Percentiles rank a stretch among this genome's conserved stretches.
Conservation (phyloP, 1,140 invertebrate genomes). For the Aradophagus sp. region DNA sequence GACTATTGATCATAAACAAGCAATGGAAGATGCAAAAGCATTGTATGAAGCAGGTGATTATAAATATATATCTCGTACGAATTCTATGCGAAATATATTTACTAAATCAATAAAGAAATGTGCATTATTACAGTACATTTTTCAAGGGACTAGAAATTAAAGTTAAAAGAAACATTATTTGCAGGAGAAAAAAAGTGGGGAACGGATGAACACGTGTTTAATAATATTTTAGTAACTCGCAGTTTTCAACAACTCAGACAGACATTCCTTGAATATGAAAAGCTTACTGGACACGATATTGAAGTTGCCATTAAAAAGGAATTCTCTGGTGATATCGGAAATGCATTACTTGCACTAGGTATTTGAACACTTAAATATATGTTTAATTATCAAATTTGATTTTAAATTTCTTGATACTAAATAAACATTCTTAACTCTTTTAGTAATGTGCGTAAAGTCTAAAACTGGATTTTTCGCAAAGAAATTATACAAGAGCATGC, state of each 20-base stretch:
- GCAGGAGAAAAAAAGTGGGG: slow-evolving; percentile 79
- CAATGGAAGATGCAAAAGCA: slow-evolving; percentile 76
- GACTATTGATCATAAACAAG: slow-evolving; percentile 74
- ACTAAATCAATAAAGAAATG: too few species aligned
- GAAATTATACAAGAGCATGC: slow-evolving; percentile 91
- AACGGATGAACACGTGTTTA: slow-evolving; percentile 83
- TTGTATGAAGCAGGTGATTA: slow-evolving; percentile 78
- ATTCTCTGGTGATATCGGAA: slow-evolving; percentile 81
- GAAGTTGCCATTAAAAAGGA: slow-evolving; percentile 82
- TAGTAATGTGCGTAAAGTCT: slow-evolving; percentile 92
- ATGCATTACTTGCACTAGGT: slow-evolving; percentile 81
- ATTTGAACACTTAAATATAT: slow-evolving; percentile 23
- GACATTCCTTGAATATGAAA: slow-evolving; percentile 79
- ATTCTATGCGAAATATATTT: too few species aligned
- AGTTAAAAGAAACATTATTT: slow-evolving; percentile 1
- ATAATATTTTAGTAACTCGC: slow-evolving; percentile 78
- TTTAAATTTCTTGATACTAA: not conserved
- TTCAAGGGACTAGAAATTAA: too few species aligned
- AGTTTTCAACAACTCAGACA: slow-evolving; percentile 79
- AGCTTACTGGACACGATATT: slow-evolving; percentile 80
- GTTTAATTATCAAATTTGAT: not conserved
- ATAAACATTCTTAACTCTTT: too few species aligned
- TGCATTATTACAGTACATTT: too few species aligned
- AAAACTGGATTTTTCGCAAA: slow-evolving; percentile 96
- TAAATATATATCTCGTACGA: too few species aligned